Base-by-base conservation (phyloP, 2,888 invertebrate species). In the Leptopilina syphax region DNA sequence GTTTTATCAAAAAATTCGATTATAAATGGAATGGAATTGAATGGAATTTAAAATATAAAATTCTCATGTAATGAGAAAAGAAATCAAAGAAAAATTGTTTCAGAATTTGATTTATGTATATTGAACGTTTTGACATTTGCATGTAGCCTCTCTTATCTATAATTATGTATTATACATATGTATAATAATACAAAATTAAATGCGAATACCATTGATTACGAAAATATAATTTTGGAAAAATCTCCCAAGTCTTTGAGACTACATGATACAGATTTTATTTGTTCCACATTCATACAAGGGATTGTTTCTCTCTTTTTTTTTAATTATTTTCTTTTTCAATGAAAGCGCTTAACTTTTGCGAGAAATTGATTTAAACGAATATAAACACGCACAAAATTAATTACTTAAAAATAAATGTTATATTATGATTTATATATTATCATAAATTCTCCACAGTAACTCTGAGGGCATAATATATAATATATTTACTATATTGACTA, bases 391-490 rank as follows among this genome's bases (percentile, higher is more conserved):
- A 60, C 73, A 57, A n/a, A 34, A 73, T 73, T 73, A 57, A 73
- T 73, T 13, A 57, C 73, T 34, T 73, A 54, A 73, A 73, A 73
- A 18, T 73, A 41, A 57, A n/a, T 73, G 41, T 73, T 73, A 73
- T 57, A 73, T 73, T 73, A 73, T 57, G 57, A 34, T 57, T 73
- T n/a, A 73, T 73, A 73, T 73, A 73, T 73, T 73, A 73, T 73
- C 73, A 57, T 73, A 73, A 57, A 73, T 73, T 34, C 34, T 73
- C 57, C 54, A 65, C 65, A 65, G 34, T 65, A 27, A 65, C 8
- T 65, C 65, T 65, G 65, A 65, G 65, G 65, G 41, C 41, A 13
- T n/a, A 54, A 60, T 70, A 70, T 54, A 70, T 70, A 54, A 54
- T 70, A 54, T 54, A 70, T 70, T 27, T 73, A 34, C 57, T 73